Conservation (phyloP, 2,888 invertebrate species). For the Heliothis peltigera region DNA sequence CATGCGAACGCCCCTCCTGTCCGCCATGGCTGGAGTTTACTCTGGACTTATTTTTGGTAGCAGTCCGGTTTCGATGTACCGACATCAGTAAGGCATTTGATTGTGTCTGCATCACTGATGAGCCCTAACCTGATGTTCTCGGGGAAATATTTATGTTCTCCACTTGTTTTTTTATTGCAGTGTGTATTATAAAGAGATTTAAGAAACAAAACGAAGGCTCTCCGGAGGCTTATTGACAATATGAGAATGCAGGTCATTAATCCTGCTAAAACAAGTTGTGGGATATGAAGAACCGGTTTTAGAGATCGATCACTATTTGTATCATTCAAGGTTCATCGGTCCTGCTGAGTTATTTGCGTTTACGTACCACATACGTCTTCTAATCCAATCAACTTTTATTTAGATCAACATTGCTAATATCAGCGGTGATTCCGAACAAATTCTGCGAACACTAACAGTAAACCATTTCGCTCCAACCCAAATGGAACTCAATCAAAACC, state of each 20-base stretch:
- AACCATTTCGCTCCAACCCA: slow-evolving; percentile 27
- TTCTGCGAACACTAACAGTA: slow-evolving; percentile 23
- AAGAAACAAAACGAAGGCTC: background rate
- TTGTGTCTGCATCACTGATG: slow-evolving; percentile 49
- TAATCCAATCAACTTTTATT: slow-evolving; percentile 12
- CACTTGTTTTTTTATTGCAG: slow-evolving; percentile 18
- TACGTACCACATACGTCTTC: slow-evolving; percentile 5
- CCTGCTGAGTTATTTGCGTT: slow-evolving; percentile 12
- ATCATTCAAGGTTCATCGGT: slow-evolving; percentile 12
- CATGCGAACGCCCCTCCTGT: slow-evolving; percentile 66
- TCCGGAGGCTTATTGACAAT: background rate
- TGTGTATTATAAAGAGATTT: slow-evolving; percentile 6
- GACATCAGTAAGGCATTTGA: slow-evolving; percentile 57
- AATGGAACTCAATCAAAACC: slow-evolving; percentile 50
- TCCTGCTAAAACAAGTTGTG: background rate
- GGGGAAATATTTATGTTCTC: slow-evolving; percentile 33
- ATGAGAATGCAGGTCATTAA: background rate
- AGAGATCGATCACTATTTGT: slow-evolving; percentile 11
- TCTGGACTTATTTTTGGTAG: slow-evolving; percentile 60
- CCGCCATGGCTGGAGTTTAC: slow-evolving; percentile 66
- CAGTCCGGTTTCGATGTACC: slow-evolving; percentile 48
- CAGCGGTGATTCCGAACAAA: slow-evolving; percentile 20
- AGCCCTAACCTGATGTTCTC: slow-evolving; percentile 47
- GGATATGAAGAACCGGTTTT: background rate
- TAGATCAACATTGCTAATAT: slow-evolving; percentile 25